A percentile compares a stretch with the other conserved stretches of the same genome.
Evolutionary conservation across 2,797 vertebrate genomes (phyloP).

Genomic region (Sitta carolinensis): DNA sequence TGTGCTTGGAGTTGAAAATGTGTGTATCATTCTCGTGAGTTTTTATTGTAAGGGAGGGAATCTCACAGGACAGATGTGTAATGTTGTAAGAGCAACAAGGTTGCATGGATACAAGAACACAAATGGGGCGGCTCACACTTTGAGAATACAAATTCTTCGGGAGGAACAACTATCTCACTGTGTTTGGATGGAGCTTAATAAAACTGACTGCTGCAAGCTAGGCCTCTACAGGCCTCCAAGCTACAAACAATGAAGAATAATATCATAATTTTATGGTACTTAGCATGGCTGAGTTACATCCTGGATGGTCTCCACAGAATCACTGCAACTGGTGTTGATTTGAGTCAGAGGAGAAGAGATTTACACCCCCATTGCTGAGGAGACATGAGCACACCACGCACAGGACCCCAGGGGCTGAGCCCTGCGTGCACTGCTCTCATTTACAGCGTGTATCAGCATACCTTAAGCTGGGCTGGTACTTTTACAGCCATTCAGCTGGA

Average conservation of each 20-base stretch:
- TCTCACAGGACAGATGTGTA: constrained; percentile 59
- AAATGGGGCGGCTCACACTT: constrained; percentile 27
- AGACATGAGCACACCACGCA: not conserved
- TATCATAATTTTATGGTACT: constrained; percentile 43
- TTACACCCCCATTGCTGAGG: not conserved
- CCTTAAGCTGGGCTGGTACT: constrained; percentile 5
- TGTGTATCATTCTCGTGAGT: constrained; percentile 12
- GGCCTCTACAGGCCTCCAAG: constrained; percentile 46
- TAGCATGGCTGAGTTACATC: constrained; percentile 30
- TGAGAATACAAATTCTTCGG: not conserved
- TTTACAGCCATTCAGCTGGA: not conserved
- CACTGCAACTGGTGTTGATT: not conserved
- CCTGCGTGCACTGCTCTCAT: not conserved
- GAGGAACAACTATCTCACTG: constrained; percentile 39
- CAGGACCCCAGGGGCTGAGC: not conserved
- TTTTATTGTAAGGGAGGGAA: constrained; percentile 60
- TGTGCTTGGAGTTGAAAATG: not conserved
- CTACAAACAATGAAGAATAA: constrained; percentile 52
- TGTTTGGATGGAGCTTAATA: constrained; percentile 51
- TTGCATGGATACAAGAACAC: constrained; percentile 61
- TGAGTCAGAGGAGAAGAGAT: constrained; percentile 24
- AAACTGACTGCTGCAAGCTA: constrained; percentile 25
- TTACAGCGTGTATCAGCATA: not conserved
- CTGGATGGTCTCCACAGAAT: constrained; percentile 47
- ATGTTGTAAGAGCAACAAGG: constrained; percentile 52